These are phyloP conservation scores for Troides aeacus DNA, from an alignment of 2,888 invertebrate species.

Conservation along the genomic window DNA sequence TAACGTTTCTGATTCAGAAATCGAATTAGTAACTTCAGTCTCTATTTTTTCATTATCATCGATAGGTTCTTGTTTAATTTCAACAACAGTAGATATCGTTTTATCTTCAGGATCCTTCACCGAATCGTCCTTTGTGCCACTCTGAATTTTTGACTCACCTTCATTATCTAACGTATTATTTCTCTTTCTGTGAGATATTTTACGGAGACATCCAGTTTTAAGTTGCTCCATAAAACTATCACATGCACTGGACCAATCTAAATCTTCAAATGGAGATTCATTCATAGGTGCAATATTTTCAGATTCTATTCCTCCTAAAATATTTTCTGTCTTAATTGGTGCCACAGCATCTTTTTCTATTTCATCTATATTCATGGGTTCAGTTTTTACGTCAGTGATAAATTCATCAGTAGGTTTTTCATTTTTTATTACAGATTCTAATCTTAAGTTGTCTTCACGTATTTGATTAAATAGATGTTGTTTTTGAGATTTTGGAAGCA, in stretches of 20 bases:
- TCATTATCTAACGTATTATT: conserved; percentile 50
- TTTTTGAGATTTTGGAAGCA: conserved; percentile 67
- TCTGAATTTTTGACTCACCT: conserved; percentile 45
- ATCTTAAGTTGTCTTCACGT: conserved; percentile 64
- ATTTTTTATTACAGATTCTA: conserved; percentile 81
- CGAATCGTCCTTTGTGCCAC: conserved; percentile 23
- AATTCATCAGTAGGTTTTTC: conserved; percentile 77
- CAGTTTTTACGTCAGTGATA: conserved; percentile 82
- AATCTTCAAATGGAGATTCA: conserved; percentile 42
- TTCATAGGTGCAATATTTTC: conserved; percentile 34
- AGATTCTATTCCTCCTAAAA: conserved; percentile 47
- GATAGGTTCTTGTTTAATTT: conserved; percentile 61
- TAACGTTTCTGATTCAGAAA: conserved; percentile 6
- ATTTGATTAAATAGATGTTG: conserved; percentile 75
- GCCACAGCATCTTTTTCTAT: conserved; percentile 81
- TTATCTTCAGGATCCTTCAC: conserved; percentile 8
- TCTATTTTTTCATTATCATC: conserved; percentile 56
- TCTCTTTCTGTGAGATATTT: conserved; percentile 78
- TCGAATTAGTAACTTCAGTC: conserved; percentile 29
- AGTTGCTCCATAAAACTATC: conserved; percentile 90
- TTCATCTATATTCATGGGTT: conserved; percentile 84
- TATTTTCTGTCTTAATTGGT: conserved; percentile 63
- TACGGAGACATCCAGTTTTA: conserved; percentile 80
- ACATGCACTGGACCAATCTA: conserved; percentile 85
- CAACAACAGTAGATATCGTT: conserved; percentile 32